Evolutionary conservation across 2,797 vertebrate species (phyloP), one percentile per base, ranked within the genome.

Genomic region (Malacoraja senta): DNA sequence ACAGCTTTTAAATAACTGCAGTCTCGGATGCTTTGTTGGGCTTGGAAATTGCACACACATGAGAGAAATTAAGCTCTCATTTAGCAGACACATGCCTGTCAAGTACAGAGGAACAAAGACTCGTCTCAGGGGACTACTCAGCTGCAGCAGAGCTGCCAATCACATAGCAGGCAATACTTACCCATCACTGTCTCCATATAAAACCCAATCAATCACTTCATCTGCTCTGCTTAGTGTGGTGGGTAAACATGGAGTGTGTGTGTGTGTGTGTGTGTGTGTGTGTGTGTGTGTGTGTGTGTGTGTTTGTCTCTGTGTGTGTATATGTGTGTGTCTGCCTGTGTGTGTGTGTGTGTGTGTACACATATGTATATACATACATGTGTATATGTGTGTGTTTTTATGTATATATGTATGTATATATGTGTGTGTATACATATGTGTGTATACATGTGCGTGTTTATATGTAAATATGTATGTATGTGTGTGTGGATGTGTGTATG

Each of bases 71-170:
- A 98, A 97, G 96, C 96, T 96, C 96, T 97, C 96, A 97, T 97
- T 98, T 98, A 98, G 96, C 97, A 97, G 97, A 98, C 97, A 98
- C 98, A 97, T 97, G 98, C 97, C 97, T 98, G 98, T 98, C 98
- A 98, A 97, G 97, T 97, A 96, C 96, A 96, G 95, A 96, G 96
- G 96, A 96, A 97, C 97, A 97, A 97, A 96, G 97, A 95, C 96
- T 95, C 94, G 95, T 97, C 97, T 96, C 96, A 95, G 94, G 96
- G 97, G 97, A 95, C 97, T 95, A 95, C 94, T 97, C 95, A 95
- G 71, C 71, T 95, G 96, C 96, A 96, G 95, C 94, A 94, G 96
- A 96, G 95, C 97, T 96, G 96, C 96, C 96, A 97, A 95, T 97
- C 96, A 97, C 95, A 96, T 96, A 95, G 96, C 97, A 97, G 97